phyloP scores from a whole-genome alignment of 2,888 invertebrate genomes.

The Tenthredo amoena region DNA sequence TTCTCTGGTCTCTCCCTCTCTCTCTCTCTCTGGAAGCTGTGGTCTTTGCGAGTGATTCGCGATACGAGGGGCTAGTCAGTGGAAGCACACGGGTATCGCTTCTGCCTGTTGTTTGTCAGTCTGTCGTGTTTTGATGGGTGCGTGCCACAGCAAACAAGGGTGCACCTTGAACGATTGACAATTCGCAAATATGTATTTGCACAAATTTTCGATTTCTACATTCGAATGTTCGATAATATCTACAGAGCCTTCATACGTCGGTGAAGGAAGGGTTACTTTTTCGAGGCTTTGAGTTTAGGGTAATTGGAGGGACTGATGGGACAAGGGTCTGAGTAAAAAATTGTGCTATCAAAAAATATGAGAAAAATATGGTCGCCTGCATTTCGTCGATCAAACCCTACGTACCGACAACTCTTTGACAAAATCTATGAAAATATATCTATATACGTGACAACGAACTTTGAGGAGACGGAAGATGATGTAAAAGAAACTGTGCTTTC shows the following conservation, averaged over 20 bases:
- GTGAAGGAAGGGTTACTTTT: background rate
- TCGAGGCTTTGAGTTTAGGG: background rate
- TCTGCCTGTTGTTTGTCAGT: constrained; percentile 16
- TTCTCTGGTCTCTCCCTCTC: background rate
- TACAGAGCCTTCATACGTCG: background rate
- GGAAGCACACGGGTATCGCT: constrained; percentile 18
- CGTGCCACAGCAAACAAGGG: constrained; percentile 30
- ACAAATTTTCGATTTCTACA: constrained; percentile 1
- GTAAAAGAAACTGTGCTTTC: background rate
- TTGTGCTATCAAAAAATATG: background rate
- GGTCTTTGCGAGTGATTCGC: constrained; percentile 37
- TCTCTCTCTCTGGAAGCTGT: background rate
- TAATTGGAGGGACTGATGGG: background rate
- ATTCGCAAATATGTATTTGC: constrained; percentile 30
- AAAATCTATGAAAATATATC: background rate
- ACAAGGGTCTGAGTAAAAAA: background rate
- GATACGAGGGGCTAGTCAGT: constrained; percentile 5
- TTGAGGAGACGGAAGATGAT: background rate
- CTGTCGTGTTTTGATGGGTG: constrained; percentile 34
- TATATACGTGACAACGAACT: background rate
- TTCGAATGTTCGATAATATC: background rate
- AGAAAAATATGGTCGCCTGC: background rate
- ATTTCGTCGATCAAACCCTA: background rate
- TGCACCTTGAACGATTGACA: constrained; percentile 15
- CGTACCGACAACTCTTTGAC: background rate